Evolutionary conservation across 2,797 vertebrate species (phyloP), one percentile per base, ranked within the genome.

Genomic region (Chaunax sp.): DNA sequence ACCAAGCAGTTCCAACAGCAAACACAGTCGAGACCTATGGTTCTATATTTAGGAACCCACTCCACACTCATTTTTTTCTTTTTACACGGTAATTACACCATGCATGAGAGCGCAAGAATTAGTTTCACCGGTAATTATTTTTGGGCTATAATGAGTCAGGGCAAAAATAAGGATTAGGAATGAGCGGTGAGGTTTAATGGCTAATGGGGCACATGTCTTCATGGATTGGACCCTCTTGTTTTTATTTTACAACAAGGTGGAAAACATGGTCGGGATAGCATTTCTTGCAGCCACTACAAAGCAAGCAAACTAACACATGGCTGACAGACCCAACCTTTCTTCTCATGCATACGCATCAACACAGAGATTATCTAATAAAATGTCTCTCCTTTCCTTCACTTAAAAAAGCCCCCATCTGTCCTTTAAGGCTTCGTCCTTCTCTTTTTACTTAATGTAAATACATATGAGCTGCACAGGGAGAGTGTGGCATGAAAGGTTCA

Each of bases 271-370:
- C 67, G 52, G 41, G 75, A 69, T 65, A 81, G 72, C 45, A 44
- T 75, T 81, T 82, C 66, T 77, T 75, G 58, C 78, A 86, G 84
- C 81, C 52, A 55, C 79, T 76, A 80, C 81, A 72, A 70, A 77
- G 77, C 80, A 80, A 68, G 61, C 78, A 72, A 72, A 76, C 58
- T 72, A 91, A 92, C 90, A 91, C 88, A 88, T 90, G 92, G 88
- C 75, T 77, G 76, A 90, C 89, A 91, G 90, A 90, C 63, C 74
- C 58, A 67, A 44, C 60, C 68, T 73, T 62, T 77, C 50, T 41
- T 59, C 64, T 71, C 55, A 70, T 61, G 70, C 65, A 63, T 38
- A 80, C 19, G 8, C 46, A 49, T 51, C 41, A 68, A 51, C 38
- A 51, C 40, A 63, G 54, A 63, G 75, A 71, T 65, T 62, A 61